These are phyloP conservation scores for Dicerorhinus sumatrensis DNA, from an alignment of 2,113 vertebrate species.

Conservation along the genomic window DNA sequence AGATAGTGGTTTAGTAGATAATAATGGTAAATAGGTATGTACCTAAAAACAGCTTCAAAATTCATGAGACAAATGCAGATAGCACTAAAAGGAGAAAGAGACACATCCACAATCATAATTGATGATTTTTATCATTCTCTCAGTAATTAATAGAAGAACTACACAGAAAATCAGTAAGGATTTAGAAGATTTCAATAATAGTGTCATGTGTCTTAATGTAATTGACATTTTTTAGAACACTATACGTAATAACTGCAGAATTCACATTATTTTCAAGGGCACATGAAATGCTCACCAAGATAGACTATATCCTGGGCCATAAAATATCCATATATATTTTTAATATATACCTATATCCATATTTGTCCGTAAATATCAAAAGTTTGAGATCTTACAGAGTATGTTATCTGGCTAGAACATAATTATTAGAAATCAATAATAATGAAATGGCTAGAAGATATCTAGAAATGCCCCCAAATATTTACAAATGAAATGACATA, in stretches of 20 bases:
- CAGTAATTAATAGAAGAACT: background rate
- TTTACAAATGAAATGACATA: conserved; percentile 22
- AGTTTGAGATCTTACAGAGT: background rate
- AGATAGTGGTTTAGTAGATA: background rate
- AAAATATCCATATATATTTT: background rate
- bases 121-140: background rate
- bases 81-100: background rate
- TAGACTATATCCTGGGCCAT: background rate
- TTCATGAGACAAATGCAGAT: background rate
- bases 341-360: background rate
- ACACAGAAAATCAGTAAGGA: background rate
- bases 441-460: background rate
- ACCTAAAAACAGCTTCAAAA: background rate
- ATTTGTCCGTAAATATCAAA: background rate
- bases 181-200: conserved; percentile 42
- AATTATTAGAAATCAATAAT: conserved; percentile 10
- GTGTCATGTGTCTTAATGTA: background rate
- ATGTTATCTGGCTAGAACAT: background rate
- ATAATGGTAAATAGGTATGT: background rate
- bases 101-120: background rate
- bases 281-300: background rate
- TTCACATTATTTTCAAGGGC: conserved; percentile 22
- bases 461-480: background rate
- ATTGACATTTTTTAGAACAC: background rate
- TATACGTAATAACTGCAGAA: background rate